Percentiles rank a stretch among this genome's conserved stretches.
phyloP scores from a whole-genome alignment of 2,113 vertebrate genomes.

The Lamprotornis superbus region DNA sequence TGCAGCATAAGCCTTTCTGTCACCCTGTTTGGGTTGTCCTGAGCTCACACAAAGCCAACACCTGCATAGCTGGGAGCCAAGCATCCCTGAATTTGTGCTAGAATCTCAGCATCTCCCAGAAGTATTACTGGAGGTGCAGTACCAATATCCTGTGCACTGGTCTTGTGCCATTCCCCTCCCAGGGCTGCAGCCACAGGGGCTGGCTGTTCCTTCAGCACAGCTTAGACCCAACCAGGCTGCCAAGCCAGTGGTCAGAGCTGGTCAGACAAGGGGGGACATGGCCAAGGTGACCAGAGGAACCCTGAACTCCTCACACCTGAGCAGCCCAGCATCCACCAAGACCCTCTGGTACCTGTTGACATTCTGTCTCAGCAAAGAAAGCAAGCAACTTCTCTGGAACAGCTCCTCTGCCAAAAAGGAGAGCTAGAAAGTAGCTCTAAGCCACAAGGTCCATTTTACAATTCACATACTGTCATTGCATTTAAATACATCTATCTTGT shows the following conservation, averaged over 20 bases:
- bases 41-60: not conserved
- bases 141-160: not conserved
- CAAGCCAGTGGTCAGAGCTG: not conserved
- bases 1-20: not conserved
- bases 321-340: not conserved
- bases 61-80: not conserved
- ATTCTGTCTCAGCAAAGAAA: not conserved
- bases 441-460: not conserved
- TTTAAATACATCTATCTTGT: not conserved
- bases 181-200: not conserved
- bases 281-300: not conserved
- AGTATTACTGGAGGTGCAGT: not conserved
- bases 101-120: not conserved
- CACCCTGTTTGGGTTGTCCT: not conserved
- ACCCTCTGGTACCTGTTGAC: not conserved
- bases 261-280: not conserved
- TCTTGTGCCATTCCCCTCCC: not conserved
- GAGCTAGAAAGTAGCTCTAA: not conserved
- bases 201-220: not conserved
- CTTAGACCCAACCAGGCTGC: not conserved
- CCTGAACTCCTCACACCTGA: not conserved
- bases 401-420: not conserved
- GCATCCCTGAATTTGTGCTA: not conserved
- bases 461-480: not conserved
- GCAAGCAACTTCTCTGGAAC: not conserved